Conservation (phyloP, 1,140 invertebrate genomes). For the Lasaia peninsularis region DNA sequence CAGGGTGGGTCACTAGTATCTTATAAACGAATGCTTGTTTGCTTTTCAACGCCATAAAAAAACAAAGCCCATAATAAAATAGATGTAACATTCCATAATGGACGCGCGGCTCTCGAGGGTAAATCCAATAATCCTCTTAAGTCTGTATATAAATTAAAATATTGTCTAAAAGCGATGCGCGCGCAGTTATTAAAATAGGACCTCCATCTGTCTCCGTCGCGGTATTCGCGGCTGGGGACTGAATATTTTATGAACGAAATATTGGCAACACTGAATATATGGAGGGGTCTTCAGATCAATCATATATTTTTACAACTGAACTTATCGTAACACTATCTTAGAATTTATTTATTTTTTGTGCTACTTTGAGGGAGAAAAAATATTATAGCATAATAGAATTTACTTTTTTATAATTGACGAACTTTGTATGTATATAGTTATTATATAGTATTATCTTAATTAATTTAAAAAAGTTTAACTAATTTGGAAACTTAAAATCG, state of each 20-base stretch:
- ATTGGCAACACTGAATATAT: slow-evolving; percentile 9
- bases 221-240: background rate
- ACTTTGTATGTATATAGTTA: no score
- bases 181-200: slow-evolving; percentile 10
- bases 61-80: background rate
- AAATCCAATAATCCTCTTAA: slow-evolving; percentile 28
- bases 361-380: no score
- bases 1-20: no score
- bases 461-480: no score
- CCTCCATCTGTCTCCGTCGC: slow-evolving; percentile 3
- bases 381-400: no score
- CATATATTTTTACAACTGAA: no score
- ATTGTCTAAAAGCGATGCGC: background rate
- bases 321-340: no score
- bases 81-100: slow-evolving; percentile 12
- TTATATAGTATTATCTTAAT: no score
- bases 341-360: no score
- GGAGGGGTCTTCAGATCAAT: background rate
- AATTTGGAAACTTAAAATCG: no score
- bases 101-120: slow-evolving; percentile 12
- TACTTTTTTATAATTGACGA: no score
- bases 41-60: background rate
- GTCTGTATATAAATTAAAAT: slow-evolving; percentile 22
- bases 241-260: background rate
- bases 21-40: no score